Evolutionary conservation across 92 coral and sea anemone species (phyloP), one percentile per base, ranked within the genome.

Genomic region (Porites divaricata): DNA sequence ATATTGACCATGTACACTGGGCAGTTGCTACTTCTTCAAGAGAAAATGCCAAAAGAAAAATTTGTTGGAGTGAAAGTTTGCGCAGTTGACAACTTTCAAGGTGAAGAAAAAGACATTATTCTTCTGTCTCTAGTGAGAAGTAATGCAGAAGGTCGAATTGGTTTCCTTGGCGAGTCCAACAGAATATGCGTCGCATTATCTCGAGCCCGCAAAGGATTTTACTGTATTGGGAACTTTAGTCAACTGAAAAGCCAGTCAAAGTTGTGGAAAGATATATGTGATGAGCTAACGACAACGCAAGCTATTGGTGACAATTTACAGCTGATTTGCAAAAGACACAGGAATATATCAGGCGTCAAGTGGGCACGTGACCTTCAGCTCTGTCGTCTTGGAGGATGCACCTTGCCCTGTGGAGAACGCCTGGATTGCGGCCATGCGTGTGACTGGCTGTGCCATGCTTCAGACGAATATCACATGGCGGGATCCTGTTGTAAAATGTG

Each of bases 101-200:
- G 95, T 50, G 95, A 92, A 84, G 96, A 93, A 49, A 90, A 89
- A 78, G 96, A 93, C 64, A 93, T 93, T n/a, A 76, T 93, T 59
- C 85, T 93, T 52, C 78, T 93, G 74, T 93, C 96, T 0, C 74
- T 93, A 75, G 96, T 93, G 12, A 83, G 96, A 75, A 93, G 96
- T 79, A 93, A 93, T 72, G 79, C 24, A 61, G 88, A 78, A 49
- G 75, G 76, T 23, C 77, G 87, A 74, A 85, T 93, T 66, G 97
- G 97, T 56, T 93, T 93, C 85, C 70, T 93, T 4, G 84, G 75
- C n/a, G 91, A 88, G 9, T 74, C 95, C 22, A 93, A 93, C 88
- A 86, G 97, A 85, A 92, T 93, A 79, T 93, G 97, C 54, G 97
- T 93, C 19, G 86, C 97, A 12, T 59, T 93, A 76, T 93, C 97